Conservation (phyloP, 2,888 invertebrate species). For the Tortrix viridana region DNA sequence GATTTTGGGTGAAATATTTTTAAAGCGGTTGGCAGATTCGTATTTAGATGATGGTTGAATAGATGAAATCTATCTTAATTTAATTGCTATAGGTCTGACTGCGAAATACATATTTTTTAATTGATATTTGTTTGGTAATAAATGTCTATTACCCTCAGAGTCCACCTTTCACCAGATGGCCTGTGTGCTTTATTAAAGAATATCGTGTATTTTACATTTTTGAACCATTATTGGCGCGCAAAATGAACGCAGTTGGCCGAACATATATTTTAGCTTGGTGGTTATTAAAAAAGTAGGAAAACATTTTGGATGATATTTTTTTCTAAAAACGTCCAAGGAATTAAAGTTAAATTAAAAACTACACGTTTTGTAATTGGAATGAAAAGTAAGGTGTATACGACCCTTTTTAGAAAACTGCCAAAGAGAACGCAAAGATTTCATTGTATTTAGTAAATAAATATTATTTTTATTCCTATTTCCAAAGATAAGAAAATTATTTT, state of each 20-base stretch:
- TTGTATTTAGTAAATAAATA: constrained; percentile 34
- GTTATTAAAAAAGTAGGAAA: background rate
- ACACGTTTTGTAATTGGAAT: constrained; percentile 22
- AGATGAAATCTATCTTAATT: constrained; percentile 2
- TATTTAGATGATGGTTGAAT: background rate
- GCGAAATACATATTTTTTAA: too few species aligned
- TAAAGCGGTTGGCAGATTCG: too few species aligned
- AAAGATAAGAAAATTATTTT: constrained; percentile 54
- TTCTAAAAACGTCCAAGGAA: constrained; percentile 7
- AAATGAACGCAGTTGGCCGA: background rate
- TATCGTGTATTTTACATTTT: too few species aligned
- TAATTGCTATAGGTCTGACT: background rate
- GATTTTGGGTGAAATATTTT: too few species aligned
- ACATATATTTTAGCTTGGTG: constrained; percentile 1
- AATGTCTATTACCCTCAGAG: background rate
- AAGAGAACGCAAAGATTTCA: constrained; percentile 58
- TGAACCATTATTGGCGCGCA: too few species aligned
- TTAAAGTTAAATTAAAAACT: constrained; percentile 14
- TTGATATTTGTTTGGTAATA: too few species aligned
- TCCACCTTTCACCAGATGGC: background rate
- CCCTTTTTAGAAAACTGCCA: constrained; percentile 53
- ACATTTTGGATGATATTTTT: background rate
- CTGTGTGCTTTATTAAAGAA: too few species aligned
- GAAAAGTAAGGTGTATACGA: constrained; percentile 50
- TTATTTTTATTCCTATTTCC: constrained; percentile 56